Conservation (phyloP, 2,888 invertebrate genomes). For the Apamea crenata region DNA sequence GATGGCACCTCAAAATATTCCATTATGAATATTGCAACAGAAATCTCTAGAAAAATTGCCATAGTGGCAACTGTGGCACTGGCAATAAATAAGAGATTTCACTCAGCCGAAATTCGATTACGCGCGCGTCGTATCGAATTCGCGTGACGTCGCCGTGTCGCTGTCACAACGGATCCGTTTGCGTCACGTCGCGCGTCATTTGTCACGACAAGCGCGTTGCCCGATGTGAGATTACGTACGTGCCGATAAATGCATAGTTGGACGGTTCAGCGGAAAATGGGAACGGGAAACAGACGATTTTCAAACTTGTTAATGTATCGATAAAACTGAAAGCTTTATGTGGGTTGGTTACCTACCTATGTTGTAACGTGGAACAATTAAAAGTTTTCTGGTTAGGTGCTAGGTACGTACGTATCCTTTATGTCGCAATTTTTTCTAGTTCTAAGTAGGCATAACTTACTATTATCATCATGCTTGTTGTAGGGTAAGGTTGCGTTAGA, state of each 20-base stretch:
- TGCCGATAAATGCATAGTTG: slow-evolving; percentile 55
- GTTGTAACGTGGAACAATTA: not conserved
- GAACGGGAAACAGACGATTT: slow-evolving; percentile 5
- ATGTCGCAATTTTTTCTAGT: not conserved
- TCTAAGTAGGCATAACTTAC: not conserved
- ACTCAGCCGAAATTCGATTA: slow-evolving; percentile 72
- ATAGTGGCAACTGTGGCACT: slow-evolving; percentile 37
- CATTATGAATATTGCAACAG: slow-evolving; percentile 36
- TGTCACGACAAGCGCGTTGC: slow-evolving; percentile 64
- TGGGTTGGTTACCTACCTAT: not conserved
- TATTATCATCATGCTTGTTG: not conserved
- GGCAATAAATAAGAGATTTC: slow-evolving; percentile 69
- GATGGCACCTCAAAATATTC: slow-evolving; percentile 2
- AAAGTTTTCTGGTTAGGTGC: not conserved
- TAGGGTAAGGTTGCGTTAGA: not conserved
- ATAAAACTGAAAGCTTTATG: slow-evolving; percentile 4
- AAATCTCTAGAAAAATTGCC: slow-evolving; percentile 33
- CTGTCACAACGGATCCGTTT: slow-evolving; percentile 65
- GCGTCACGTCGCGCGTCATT: slow-evolving; percentile 68
- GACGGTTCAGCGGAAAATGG: slow-evolving; percentile 13
- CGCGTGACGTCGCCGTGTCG: slow-evolving; percentile 61
- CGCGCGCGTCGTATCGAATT: slow-evolving; percentile 71
- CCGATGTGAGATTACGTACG: slow-evolving; percentile 56
- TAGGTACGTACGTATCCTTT: not conserved
- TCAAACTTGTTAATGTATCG: slow-evolving; percentile 27